A percentile compares a stretch with the other conserved stretches of the same genome.
Conservation (phyloP, 2,113 vertebrate genomes). For the Azemiops feae region DNA sequence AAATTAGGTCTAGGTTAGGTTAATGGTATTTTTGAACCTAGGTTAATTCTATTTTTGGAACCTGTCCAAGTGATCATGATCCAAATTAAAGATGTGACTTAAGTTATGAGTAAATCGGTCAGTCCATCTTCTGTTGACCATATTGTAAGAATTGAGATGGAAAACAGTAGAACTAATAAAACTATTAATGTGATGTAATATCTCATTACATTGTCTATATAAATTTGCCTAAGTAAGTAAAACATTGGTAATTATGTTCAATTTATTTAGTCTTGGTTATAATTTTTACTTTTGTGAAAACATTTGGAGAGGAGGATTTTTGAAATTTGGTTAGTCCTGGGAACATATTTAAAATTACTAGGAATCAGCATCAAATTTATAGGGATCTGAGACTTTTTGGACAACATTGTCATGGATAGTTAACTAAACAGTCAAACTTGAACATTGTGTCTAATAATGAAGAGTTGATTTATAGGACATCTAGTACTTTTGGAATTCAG, state of each 20-base stretch:
- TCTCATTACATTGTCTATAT: neutral
- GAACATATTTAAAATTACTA: neutral
- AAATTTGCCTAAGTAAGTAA: neutral
- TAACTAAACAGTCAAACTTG: neutral
- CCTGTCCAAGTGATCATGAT: neutral
- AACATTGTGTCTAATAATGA: neutral
- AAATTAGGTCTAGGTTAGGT: neutral
- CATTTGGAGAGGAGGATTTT: neutral
- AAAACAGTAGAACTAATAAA: neutral
- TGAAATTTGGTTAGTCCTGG: neutral
- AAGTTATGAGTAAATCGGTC: neutral
- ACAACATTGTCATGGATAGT: neutral
- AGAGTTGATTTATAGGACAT: neutral
- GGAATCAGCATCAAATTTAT: neutral
- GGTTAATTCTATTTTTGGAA: neutral
- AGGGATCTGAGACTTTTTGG: neutral
- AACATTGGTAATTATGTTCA: neutral
- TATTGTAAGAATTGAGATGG: neutral
- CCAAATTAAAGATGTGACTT: neutral
- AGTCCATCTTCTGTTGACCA: neutral
- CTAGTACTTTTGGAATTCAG: neutral
- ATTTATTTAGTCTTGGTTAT: neutral
- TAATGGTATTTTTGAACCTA: neutral
- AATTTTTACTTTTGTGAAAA: neutral
- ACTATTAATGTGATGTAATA: neutral